Percentiles rank a stretch among this genome's conserved stretches.
phyloP scores from a whole-genome alignment of 2,113 vertebrate species.

The Myrmecobius fasciatus region DNA sequence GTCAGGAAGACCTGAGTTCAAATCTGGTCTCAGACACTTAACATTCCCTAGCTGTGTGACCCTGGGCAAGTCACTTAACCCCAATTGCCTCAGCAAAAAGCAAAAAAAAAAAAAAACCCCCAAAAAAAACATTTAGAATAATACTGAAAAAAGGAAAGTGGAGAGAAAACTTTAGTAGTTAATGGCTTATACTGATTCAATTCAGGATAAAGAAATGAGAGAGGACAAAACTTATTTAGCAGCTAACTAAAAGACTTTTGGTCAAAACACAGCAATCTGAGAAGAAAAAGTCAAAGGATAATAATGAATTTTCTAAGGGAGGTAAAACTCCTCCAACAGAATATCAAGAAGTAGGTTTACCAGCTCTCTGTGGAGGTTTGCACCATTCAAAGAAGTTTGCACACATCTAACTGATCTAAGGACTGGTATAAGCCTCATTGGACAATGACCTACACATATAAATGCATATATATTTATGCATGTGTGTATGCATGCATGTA shows the following conservation, averaged over 20 bases:
- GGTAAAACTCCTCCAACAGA: background rate
- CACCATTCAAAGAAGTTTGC: no score
- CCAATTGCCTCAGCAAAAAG: no score
- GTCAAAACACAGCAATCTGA: background rate
- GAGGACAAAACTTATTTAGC: background rate
- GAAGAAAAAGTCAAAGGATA: background rate
- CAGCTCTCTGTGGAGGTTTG: background rate
- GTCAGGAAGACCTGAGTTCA: no score
- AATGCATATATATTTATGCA: background rate
- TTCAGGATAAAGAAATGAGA: background rate
- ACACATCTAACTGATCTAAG: background rate
- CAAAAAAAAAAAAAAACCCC: no score
- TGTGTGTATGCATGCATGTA: no score
- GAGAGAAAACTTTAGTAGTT: background rate
- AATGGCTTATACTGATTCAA: background rate
- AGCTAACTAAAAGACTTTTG: background rate
- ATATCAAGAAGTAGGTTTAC: background rate
- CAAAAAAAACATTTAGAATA: no score
- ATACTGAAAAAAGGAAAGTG: background rate
- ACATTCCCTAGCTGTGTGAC: no score
- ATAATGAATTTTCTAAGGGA: background rate
- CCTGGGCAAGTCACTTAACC: no score
- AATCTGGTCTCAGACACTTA: no score
- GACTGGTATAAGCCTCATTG: background rate
- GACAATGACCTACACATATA: background rate